Evolutionary conservation across 2,888 invertebrate genomes (phyloP).

Genomic region (Polyommatus iphigenia): DNA sequence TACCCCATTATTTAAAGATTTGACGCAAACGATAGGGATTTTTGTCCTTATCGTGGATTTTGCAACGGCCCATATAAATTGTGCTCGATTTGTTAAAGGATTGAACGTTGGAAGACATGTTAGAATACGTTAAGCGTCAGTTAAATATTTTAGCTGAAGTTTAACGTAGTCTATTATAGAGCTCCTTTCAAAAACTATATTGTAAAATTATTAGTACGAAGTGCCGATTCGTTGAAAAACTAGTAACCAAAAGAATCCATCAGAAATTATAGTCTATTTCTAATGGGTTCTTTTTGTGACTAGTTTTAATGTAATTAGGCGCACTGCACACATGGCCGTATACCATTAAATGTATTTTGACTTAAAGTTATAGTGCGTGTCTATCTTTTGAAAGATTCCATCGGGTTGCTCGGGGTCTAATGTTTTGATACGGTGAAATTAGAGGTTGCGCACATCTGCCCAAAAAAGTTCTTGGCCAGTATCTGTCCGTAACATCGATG

Average conservation of each 20-base stretch:
- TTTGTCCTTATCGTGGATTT: conserved; percentile 49
- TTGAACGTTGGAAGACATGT: conserved; percentile 28
- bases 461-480: conserved; percentile 58
- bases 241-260: too few relatives aligned
- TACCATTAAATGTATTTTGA: conserved; percentile 23
- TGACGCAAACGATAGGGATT: conserved; percentile 65
- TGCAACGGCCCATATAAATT: conserved; percentile 40
- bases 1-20: conserved; percentile 70
- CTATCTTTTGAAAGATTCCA: conserved; percentile 39
- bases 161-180: not conserved
- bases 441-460: conserved; percentile 69
- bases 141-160: not conserved
- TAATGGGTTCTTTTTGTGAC: too few relatives aligned
- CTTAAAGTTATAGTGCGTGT: conserved; percentile 29
- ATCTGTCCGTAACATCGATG: conserved; percentile 66
- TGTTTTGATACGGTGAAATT: conserved; percentile 79
- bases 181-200: not conserved
- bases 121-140: not conserved
- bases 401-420: conserved; percentile 50
- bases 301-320: not conserved
- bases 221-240: too few relatives aligned
- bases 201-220: not conserved
- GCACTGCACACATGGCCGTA: not conserved
- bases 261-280: too few relatives aligned
- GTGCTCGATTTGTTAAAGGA: conserved; percentile 41